phyloP scores from a whole-genome alignment of 2,113 vertebrate species.

The Microtus richardsoni region DNA sequence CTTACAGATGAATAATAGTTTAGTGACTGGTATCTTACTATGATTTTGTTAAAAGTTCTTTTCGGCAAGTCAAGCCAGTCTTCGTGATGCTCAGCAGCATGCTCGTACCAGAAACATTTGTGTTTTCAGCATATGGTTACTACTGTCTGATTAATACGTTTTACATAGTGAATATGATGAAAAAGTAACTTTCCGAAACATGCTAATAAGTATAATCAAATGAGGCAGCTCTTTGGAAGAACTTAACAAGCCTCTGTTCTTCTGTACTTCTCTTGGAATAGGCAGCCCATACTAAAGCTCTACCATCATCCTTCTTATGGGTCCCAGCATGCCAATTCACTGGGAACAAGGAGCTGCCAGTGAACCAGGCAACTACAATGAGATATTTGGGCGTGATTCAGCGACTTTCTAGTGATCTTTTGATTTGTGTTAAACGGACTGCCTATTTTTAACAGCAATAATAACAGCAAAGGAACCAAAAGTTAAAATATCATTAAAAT shows the following conservation, averaged over 20 bases:
- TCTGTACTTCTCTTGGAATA: rapidly evolving
- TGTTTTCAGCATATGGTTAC: neutral
- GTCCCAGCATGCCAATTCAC: neutral
- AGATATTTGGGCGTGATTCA: neutral
- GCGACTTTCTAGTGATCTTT: neutral
- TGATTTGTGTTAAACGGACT: neutral
- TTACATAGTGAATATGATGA: neutral
- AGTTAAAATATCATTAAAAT: neutral
- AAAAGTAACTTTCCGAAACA: neutral
- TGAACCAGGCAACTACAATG: neutral
- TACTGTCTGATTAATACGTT: neutral
- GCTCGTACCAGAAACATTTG: neutral
- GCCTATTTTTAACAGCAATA: neutral
- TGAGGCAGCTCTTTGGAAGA: neutral
- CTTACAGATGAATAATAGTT: neutral
- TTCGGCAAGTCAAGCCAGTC: neutral
- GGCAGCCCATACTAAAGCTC: rapidly evolving
- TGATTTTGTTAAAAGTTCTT: neutral
- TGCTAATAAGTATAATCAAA: neutral
- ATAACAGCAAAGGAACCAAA: neutral
- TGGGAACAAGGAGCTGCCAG: neutral
- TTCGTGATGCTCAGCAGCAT: neutral
- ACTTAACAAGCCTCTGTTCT: rapidly evolving
- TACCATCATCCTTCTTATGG: rapidly evolving
- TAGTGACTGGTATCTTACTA: neutral